These are phyloP conservation scores for Samia ricini DNA, from an alignment of 1,140 invertebrate species.

Conservation along the genomic window DNA sequence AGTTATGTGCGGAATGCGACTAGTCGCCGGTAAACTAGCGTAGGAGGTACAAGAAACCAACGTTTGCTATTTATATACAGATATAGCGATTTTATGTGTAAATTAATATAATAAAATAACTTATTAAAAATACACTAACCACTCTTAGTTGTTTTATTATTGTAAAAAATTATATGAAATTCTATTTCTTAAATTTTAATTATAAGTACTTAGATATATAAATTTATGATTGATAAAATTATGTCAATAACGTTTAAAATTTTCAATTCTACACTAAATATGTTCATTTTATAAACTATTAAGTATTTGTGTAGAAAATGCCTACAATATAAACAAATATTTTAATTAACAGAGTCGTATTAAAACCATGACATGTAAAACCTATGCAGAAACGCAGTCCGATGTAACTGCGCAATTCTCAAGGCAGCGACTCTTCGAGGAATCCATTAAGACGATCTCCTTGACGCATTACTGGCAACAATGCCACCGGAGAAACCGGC, in stretches of 20 bases:
- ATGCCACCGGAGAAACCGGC: conserved; percentile 18
- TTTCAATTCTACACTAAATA: not conserved
- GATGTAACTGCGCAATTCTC: conserved; percentile 56
- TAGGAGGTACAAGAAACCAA: conserved; percentile 52
- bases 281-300: no score
- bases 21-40: conserved; percentile 50
- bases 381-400: conserved; percentile 34
- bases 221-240: not conserved
- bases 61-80: conserved; percentile 29
- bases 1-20: conserved; percentile 67
- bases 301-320: no score
- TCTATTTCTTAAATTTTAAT: no score
- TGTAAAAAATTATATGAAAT: no score
- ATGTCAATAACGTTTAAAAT: not conserved
- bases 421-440: conserved; percentile 44
- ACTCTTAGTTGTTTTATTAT: no score
- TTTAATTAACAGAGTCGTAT: conserved; percentile 29
- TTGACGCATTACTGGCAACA: conserved; percentile 41
- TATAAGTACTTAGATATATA: no score
- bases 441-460: conserved; percentile 55
- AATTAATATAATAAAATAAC: not conserved
- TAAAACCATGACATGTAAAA: conserved; percentile 34
- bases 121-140: no score
- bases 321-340: not conserved
- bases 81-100: conserved; percentile 37